Base-by-base conservation (phyloP, 2,888 invertebrate species). In the Acholoe squamosa region DNA sequence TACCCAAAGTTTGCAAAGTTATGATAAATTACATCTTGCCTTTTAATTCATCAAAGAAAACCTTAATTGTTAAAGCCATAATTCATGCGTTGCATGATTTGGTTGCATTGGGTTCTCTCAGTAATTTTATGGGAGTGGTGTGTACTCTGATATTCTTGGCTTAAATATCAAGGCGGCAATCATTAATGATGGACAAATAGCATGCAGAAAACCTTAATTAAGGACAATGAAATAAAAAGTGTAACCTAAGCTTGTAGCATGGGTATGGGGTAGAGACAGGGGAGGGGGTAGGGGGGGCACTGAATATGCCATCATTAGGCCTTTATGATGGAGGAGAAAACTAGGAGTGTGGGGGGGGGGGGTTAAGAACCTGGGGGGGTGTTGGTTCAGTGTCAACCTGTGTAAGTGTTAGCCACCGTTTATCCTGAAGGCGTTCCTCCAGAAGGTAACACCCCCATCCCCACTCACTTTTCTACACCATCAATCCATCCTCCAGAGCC, bases 151-250 rank as follows among this genome's bases (percentile, higher is more conserved):
- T 61, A 61, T 61, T 61, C 61, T 61, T 61, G 61, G n/a, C 61
- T 61, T 12, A 43, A 10, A 43, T 43, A 43, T 43, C 43, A 43
- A 43, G 43, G 43, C 43, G 43, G 43, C 43, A 43, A 61, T 61
- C 22, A 61, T 19, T n/a, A 61, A 61, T n/a, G 61, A 61, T 61
- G 61, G 61, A 61, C 61, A 61, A 61, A 71, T 71, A 71, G 71
- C 71, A 71, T 71, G 71, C 25, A 28, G 71, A 25, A n/a, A 71
- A 71, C 71, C n/a, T 71, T 71, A 71, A 71, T 71, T 71, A 71
- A 71, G 16, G 71, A 28, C 28, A 71, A 71, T 71, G 71, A 25
- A 71, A 19, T 12, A 71, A 71, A 28, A 0, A 3, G 61, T 61
- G 22, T 61, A 61, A 61, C 10, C 61, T n/a, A 22, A 61, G 22